Percentiles rank a stretch among this genome's conserved stretches.
These are phyloP conservation scores for Drosophila albomicans DNA, from an alignment of 1,140 invertebrate genomes.

Conservation along the genomic window DNA sequence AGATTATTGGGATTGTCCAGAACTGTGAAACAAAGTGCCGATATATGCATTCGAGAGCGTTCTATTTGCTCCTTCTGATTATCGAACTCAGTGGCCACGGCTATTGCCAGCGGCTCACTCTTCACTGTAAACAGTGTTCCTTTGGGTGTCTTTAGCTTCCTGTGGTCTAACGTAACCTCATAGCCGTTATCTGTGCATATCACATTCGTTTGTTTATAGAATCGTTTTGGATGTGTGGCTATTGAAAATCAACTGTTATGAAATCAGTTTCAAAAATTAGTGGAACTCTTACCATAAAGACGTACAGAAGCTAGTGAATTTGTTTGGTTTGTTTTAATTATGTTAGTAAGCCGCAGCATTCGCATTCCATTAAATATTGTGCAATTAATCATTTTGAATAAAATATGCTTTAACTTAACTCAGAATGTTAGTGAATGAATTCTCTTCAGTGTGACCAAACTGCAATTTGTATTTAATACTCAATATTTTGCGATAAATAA, in stretches of 20 bases:
- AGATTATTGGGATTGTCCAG: conserved; percentile 95
- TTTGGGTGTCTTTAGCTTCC: conserved; percentile 94
- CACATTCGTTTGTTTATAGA: conserved; percentile 90
- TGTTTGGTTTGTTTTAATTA: conserved; percentile 14
- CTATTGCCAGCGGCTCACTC: conserved; percentile 95
- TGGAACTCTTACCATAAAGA: conserved; percentile 52
- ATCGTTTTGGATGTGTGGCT: conserved; percentile 87
- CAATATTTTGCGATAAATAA: too few species aligned
- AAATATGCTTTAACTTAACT: not conserved
- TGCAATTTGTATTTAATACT: too few species aligned
- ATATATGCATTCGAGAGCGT: conserved; percentile 95
- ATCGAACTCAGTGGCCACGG: conserved; percentile 96
- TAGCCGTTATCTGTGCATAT: conserved; percentile 87
- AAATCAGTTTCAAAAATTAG: conserved; percentile 34
- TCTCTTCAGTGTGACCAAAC: conserved; percentile 11
- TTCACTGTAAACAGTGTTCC: conserved; percentile 91
- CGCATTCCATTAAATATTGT: conserved; percentile 40
- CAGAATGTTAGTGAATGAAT: not conserved
- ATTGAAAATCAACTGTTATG: conserved; percentile 61
- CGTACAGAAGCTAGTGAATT: conserved; percentile 27
- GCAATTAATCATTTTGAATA: conserved; percentile 44
- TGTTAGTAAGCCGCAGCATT: conserved; percentile 27
- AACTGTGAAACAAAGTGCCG: conserved; percentile 94
- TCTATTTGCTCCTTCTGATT: conserved; percentile 92
- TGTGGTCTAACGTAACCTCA: conserved; percentile 93